Evolutionary conservation across 2,888 invertebrate species (phyloP).

Genomic region (Drosophila borealis): DNA sequence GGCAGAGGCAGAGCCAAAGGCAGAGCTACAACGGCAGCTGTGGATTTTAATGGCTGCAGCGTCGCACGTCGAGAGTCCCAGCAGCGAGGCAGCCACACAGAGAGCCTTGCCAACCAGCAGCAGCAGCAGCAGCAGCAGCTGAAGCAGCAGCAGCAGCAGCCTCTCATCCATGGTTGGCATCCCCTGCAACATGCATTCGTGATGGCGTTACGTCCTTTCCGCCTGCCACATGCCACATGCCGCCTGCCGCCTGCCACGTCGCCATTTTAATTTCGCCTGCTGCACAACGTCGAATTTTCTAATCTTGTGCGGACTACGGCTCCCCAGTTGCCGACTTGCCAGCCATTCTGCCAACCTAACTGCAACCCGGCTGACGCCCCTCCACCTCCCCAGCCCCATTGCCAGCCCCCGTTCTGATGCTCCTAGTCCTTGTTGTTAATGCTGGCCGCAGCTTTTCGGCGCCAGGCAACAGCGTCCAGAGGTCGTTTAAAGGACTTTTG

Average conservation of each 20-base stretch:
- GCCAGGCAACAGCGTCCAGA: constrained; percentile 66
- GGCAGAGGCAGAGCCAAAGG: constrained; percentile 19
- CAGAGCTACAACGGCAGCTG: constrained; percentile 49
- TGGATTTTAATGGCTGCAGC: constrained; percentile 77
- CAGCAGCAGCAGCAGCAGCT: no score
- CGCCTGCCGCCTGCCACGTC: constrained; percentile 46
- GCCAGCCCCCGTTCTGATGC: constrained; percentile 13
- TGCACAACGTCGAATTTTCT: constrained; percentile 81
- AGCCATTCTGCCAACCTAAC: constrained; percentile 17
- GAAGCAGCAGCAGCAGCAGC: not conserved
- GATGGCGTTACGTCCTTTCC: constrained; percentile 53
- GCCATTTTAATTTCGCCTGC: constrained; percentile 80
- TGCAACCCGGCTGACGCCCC: constrained; percentile 5
- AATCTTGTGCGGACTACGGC: constrained; percentile 81
- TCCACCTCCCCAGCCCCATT: constrained; percentile 7
- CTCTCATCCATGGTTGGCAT: constrained; percentile 26
- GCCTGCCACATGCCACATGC: constrained; percentile 11
- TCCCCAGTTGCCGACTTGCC: constrained; percentile 72
- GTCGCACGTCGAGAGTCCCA: constrained; percentile 76
- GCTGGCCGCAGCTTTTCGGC: constrained; percentile 74
- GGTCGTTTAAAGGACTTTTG: constrained; percentile 83
- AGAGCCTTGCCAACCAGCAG: constrained; percentile 18
- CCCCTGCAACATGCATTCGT: constrained; percentile 72
- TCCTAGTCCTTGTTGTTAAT: constrained; percentile 53
- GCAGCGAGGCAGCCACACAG: constrained; percentile 50